A percentile compares a stretch with the other conserved stretches of the same genome.
These are phyloP conservation scores for Nipponacmea schrenckii DNA, from an alignment of 2,888 invertebrate species.

Conservation along the genomic window DNA sequence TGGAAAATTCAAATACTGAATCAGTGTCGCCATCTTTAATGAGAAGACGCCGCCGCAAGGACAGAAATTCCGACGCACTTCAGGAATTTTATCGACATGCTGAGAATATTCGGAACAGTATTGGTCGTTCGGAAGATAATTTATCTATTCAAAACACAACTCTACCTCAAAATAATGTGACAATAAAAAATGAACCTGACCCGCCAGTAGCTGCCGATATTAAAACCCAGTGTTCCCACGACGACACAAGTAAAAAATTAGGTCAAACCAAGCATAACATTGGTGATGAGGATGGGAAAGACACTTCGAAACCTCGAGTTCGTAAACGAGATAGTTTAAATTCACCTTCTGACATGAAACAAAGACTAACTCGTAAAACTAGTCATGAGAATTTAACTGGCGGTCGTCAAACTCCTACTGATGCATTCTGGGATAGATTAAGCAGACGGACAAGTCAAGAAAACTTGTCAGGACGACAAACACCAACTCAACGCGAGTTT, in stretches of 20 bases:
- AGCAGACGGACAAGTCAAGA: neutral
- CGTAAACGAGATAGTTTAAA: neutral
- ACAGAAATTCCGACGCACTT: neutral
- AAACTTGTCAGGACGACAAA: neutral
- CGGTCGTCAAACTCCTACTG: neutral
- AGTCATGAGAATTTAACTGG: neutral
- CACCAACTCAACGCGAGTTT: neutral
- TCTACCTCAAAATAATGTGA: neutral
- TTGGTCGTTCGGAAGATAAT: neutral
- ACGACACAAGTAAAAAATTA: neutral
- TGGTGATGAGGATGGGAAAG: neutral
- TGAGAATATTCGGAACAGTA: neutral
- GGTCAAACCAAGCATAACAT: neutral
- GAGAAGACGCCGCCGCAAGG: neutral
- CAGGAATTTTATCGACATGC: conserved; percentile 5
- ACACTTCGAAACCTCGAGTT: neutral
- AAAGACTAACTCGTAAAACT: neutral
- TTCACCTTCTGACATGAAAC: neutral
- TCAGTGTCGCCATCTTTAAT: neutral
- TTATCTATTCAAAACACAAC: neutral
- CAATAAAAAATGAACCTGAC: neutral
- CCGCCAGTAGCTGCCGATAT: neutral
- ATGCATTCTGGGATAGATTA: neutral
- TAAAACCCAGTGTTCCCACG: neutral
- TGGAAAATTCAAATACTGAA: neutral